phyloP scores from a whole-genome alignment of 2,888 invertebrate species.

The Cancer borealis region DNA sequence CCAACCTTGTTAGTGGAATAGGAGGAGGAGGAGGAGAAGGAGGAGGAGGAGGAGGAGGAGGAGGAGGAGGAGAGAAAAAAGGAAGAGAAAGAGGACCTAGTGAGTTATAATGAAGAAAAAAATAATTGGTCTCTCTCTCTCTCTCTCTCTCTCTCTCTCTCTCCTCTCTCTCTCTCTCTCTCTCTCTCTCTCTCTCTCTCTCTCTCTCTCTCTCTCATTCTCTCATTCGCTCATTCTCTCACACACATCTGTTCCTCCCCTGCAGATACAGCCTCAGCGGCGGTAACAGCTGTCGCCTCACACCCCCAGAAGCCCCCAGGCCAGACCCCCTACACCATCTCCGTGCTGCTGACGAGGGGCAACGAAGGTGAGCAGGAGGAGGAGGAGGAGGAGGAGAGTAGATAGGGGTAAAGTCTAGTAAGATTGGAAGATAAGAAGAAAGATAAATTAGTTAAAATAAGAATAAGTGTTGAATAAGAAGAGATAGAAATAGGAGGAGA shows the following conservation, averaged over 20 bases:
- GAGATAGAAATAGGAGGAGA: no score
- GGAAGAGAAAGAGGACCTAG: background rate
- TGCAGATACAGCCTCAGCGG: background rate
- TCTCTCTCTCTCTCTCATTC: background rate
- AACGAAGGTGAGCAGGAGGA: slow-evolving; percentile 55
- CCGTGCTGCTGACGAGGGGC: slow-evolving; percentile 59
- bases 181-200: slow-evolving; percentile 2
- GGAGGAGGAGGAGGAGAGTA: background rate
- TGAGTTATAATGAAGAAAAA: background rate
- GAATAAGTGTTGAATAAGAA: no score
- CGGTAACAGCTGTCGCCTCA: background rate
- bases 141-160: slow-evolving; percentile 5
- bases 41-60: background rate
- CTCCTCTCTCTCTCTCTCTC: slow-evolving; percentile 4
- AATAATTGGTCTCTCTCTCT: background rate
- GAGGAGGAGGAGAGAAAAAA: no score
- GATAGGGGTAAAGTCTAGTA: background rate
- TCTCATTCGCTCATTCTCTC: background rate
- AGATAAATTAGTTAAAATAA: background rate
- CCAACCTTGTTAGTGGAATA: background rate
- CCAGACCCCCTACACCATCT: slow-evolving; percentile 76
- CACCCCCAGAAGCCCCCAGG: slow-evolving; percentile 47
- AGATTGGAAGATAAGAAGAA: background rate
- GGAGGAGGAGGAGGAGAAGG: slow-evolving; percentile 1
- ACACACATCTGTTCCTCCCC: background rate